Base-by-base conservation (phyloP, 2,888 invertebrate species). In the Eupithecia centaureata region DNA sequence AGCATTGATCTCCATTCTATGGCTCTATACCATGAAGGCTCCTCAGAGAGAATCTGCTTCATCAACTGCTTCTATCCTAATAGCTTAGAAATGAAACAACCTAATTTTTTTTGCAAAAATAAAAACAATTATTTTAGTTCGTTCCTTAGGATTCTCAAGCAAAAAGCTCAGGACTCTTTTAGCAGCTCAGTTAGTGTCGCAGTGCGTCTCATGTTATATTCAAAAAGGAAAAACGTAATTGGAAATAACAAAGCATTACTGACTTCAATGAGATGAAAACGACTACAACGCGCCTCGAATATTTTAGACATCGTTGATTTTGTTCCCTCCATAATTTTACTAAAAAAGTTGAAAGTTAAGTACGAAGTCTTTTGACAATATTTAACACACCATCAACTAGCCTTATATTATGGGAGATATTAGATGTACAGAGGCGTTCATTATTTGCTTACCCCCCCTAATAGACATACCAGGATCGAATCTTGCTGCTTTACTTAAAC, bases 181-280 rank as follows among this genome's bases (percentile, higher is more conserved):
- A 51, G 47, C 63, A 35, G 63, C 63, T 71, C 73, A 79, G 80
- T 80, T 79, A 77, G 73, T 80, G 70, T 76, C 82, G 82, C 82
- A 82, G 59, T 82, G 82, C 82, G 83, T 73, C 82, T 81, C 77
- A 82, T 82, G 79, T 76, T 73, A 76, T 77, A 82, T 82, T 82
- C 82, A 81, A 69, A 73, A 73, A 76, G 77, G 76, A 77, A 75
- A 77, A 74, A 72, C 75, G 73, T 80, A 82, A 82, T 82, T 82
- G 79, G 80, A 81, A 77, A 78, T 78, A 82, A 78, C 77, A 75
- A 77, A 74, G 72, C 72, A 77, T 79, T 80, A 80, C 74, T 75
- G 76, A 77, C 78, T 78, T 78, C 77, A 74, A 73, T 71, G 65
- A 64, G 35, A 67, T 52, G 63, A 65, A 61, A 73, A 69, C 66